Conservation (phyloP, 1,140 invertebrate species). For the Metaphire vulgaris region DNA sequence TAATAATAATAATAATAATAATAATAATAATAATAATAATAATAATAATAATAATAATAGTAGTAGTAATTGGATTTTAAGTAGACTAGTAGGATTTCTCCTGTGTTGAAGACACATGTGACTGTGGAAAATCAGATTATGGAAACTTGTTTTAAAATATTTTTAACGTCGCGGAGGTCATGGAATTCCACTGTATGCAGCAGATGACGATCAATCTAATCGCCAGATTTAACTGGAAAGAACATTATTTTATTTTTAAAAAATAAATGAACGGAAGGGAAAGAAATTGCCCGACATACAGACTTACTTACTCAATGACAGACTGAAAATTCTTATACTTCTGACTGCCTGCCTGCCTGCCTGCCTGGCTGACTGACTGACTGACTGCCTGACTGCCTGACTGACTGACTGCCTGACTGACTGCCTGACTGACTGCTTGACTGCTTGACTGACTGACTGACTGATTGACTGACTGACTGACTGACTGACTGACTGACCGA, state of each 20-base stretch:
- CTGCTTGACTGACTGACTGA: neutral
- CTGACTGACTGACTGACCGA: neutral
- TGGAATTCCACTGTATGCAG: neutral
- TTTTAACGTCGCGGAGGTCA: too few relatives aligned
- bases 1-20: too few relatives aligned
- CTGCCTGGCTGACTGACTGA: neutral
- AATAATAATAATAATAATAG: too few relatives aligned
- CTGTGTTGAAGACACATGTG: too few relatives aligned
- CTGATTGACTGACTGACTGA: neutral
- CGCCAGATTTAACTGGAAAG: neutral
- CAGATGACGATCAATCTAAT: neutral
- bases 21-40: too few relatives aligned
- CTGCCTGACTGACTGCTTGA: neutral
- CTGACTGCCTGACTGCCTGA: neutral
- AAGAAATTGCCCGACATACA: too few relatives aligned
- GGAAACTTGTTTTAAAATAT: too few relatives aligned
- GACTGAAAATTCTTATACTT: neutral
- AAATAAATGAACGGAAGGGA: too few relatives aligned
- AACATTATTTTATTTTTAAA: neutral
- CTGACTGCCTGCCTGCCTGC: neutral
- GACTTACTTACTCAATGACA: neutral
- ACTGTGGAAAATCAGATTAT: too few relatives aligned
- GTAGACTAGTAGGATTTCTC: too few relatives aligned
- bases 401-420: neutral
- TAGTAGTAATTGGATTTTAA: too few relatives aligned